phyloP scores from a whole-genome alignment of 2,113 vertebrate species.

The Sigmodon hispidus region DNA sequence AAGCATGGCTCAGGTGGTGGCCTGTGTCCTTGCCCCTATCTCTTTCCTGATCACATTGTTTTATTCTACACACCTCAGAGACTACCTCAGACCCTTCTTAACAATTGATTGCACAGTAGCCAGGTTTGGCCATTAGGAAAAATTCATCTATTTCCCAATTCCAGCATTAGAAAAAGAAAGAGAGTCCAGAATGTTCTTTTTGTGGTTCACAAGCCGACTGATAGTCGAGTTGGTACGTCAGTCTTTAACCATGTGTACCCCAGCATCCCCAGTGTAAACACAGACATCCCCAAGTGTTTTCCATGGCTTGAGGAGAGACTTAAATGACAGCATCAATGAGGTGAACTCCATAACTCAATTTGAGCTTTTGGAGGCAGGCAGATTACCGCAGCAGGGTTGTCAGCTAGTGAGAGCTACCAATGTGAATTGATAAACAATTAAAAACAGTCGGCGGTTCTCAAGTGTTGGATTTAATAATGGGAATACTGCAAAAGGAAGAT shows the following conservation, averaged over 20 bases:
- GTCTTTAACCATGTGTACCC: background rate
- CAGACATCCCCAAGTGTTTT: background rate
- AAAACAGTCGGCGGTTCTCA: constrained; percentile 40
- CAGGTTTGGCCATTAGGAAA: background rate
- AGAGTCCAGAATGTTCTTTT: background rate
- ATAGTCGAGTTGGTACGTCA: background rate
- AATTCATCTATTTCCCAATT: background rate
- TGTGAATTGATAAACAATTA: constrained; percentile 62
- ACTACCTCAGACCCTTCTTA: background rate
- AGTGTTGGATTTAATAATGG: background rate
- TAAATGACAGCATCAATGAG: constrained; percentile 11
- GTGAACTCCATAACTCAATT: constrained; percentile 25
- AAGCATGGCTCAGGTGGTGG: rapidly evolving
- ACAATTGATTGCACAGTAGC: background rate
- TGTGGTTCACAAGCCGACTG: background rate
- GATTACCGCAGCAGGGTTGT: background rate
- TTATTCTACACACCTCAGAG: background rate
- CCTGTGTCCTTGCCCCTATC: background rate
- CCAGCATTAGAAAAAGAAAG: background rate
- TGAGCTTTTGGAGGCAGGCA: constrained; percentile 51
- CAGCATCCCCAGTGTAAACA: background rate
- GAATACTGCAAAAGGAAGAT: constrained; percentile 3
- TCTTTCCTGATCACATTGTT: rapidly evolving
- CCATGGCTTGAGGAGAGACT: background rate
- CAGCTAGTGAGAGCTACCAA: background rate